Base-by-base conservation (phyloP, 2,113 vertebrate genomes). In the Microtus montanus region DNA sequence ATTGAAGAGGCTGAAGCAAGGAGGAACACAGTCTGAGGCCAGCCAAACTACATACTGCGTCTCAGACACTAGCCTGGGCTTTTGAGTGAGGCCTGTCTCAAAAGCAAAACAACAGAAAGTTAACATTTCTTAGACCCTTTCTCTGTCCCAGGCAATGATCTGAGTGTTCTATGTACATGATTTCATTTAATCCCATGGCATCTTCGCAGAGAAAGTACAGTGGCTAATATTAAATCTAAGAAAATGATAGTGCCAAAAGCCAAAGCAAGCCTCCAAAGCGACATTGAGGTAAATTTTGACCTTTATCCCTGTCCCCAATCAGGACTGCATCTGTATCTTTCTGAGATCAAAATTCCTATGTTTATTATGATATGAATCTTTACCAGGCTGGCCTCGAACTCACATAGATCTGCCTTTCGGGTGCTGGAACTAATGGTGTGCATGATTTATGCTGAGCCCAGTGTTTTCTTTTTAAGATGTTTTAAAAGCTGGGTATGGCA, bases 381-480 rank as follows among this genome's bases (percentile, higher is more conserved):
- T 64, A 64, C 63, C 26, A 64, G 63, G 63, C 26, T 64, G 26
- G 26, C 9, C 63, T 64, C 7, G 9, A 64, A 64, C 63, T 28
- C 63, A 28, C 26, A 64, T 64, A 64, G 26, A 64, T 30, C 63
- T 64, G 63, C 63, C 63, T 64, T 28, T 10, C 11, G 63, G 28
- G 63, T 64, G 26, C 24, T 64, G 63, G 63, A 64, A 64, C 63
- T 64, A 64, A 64, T 28, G 26, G 63, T 64, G 63, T 64, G 63
- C 63, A 64, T 64, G 63, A 64, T 10, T 28, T 28, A 64, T 28
- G 24, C 24, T 12, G 3, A 64, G 24, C 26, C 26, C 35, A 92
- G 47, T 41, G 38, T 77, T 89, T 90, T 49, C 12, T 35, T 41
- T 95, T 83, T 87, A 92, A 61, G 11, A 90, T 77, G 52, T 77